A percentile compares a stretch with the other conserved stretches of the same genome.
Conservation (phyloP, 2,888 invertebrate species). For the Eristalis pertinax region DNA sequence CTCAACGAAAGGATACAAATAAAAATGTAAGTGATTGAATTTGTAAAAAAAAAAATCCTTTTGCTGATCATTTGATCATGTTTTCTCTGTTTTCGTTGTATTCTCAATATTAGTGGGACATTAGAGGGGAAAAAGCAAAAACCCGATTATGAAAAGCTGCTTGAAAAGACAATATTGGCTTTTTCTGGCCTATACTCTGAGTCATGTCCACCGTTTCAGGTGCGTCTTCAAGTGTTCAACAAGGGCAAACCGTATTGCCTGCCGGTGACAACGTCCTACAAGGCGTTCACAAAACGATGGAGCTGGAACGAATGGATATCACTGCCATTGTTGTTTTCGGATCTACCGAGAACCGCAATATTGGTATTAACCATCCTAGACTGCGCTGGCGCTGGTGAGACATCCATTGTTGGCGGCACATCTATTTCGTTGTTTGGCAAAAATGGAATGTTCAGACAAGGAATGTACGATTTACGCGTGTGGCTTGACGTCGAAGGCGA, state of each 20-base stretch:
- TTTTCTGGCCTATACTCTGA: constrained; percentile 94
- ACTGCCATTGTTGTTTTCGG: constrained; percentile 94
- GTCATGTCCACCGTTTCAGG: constrained; percentile 93
- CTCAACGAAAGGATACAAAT: constrained; percentile 92
- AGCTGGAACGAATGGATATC: constrained; percentile 99
- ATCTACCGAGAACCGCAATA: constrained; percentile 93
- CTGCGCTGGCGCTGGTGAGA: constrained; percentile 92
- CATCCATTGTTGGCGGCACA: constrained; percentile 94
- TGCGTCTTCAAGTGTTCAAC: constrained; percentile 92
- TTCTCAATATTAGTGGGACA: constrained; percentile 87
- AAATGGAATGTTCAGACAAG: constrained; percentile 94
- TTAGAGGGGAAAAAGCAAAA: constrained; percentile 94
- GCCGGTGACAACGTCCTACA: constrained; percentile 94
- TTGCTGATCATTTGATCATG: constrained; percentile 11
- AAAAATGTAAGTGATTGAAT: constrained; percentile 89
- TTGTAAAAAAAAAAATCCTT: neutral
- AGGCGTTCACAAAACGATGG: constrained; percentile 95
- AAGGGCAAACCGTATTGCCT: constrained; percentile 91
- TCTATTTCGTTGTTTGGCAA: constrained; percentile 97
- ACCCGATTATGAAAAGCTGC: constrained; percentile 92
- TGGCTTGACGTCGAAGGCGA: constrained; percentile 93
- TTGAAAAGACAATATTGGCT: constrained; percentile 93
- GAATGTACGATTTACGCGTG: constrained; percentile 90
- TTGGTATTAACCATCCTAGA: constrained; percentile 95
- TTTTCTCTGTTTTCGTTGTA: constrained; percentile 10